phyloP scores from a whole-genome alignment of 1,140 invertebrate genomes.

The Macrotrachela quadricornifera region DNA sequence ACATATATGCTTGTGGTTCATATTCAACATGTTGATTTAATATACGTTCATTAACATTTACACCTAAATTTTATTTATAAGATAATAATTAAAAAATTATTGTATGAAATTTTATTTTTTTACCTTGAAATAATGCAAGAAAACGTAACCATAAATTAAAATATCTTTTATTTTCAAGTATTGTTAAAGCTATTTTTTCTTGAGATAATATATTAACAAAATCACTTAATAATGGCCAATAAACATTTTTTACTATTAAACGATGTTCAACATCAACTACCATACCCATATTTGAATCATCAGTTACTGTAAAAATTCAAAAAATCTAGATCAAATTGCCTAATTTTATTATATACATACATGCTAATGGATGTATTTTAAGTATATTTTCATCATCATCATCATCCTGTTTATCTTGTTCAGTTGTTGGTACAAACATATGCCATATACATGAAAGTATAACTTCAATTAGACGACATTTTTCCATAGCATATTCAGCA shows the following conservation, averaged over 20 bases:
- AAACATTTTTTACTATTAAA: conserved; percentile 90
- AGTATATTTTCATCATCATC: neutral
- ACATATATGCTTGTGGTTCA: conserved; percentile 85
- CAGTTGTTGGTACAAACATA: too few species aligned
- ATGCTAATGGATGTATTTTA: neutral
- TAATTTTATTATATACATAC: too few species aligned
- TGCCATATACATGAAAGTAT: too few species aligned
- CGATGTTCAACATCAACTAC: conserved; percentile 75
- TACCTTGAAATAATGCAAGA: conserved; percentile 74
- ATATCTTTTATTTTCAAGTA: conserved; percentile 60
- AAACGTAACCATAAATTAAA: conserved; percentile 84
- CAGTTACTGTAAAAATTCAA: too few species aligned
- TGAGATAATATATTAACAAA: conserved; percentile 90
- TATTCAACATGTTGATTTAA: conserved; percentile 76
- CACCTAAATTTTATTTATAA: conserved; percentile 40
- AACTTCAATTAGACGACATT: conserved; percentile 31
- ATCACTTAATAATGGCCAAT: conserved; percentile 88
- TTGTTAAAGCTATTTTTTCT: conserved; percentile 61
- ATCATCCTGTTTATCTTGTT: too few species aligned
- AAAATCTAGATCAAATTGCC: too few species aligned
- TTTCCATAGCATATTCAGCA: conserved; percentile 65
- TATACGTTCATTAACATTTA: conserved; percentile 81
- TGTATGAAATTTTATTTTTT: conserved; percentile 12
- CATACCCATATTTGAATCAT: conserved; percentile 29
- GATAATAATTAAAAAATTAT: conserved; percentile 9